Evolutionary conservation across 2,888 invertebrate genomes (phyloP), one percentile per base, ranked within the genome.

Genomic region (Tetropium fuscum): DNA sequence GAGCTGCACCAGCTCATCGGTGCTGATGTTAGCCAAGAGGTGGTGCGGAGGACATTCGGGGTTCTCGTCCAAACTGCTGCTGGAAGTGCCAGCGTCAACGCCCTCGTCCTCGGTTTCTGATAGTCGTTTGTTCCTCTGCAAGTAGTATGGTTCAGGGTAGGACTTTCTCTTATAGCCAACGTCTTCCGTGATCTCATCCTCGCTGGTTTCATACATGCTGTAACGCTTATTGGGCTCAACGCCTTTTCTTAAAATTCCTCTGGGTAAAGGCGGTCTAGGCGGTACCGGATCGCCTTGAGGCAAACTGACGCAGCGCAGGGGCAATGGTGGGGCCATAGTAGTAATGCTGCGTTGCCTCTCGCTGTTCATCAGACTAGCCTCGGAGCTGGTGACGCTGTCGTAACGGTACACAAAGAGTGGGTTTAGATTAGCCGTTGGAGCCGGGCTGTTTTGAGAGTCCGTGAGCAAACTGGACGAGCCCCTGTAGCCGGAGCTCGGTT

Each of bases 401-500:
- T 93, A 94, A 27, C 90, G 90, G 80, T 94, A 94, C 1, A 93
- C 90, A 80, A 92, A 93, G 64, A 93, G 83, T 0, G 91, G 91
- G 79, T 90, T 89, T 69, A 86, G 84, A 80, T 85, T 86, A 13
- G 86, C 84, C 68, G 85, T 76, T 59, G 87, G 84, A 25, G 85
- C 86, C 5, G 88, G 88, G 69, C 88, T 89, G 68, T 89, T 88
- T 74, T 88, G 89, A n/a, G 89, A 88, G 16, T 92, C 92, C 70
- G 92, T 92, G 3, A 91, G 88, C 81, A 93, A 88, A 1, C 93
- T 93, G 0, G 94, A 94, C 0, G 94, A 94, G 27, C 94, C 94
- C 64, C 94, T 85, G 75, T 93, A 94, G 1, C 94, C 94, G 8
- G 93, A 93, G 43, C 93, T 93, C 4, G 92, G 93, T 75, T 92